Evolutionary conservation across 2,797 vertebrate genomes (phyloP).

Genomic region (Enteromius radiatus): DNA sequence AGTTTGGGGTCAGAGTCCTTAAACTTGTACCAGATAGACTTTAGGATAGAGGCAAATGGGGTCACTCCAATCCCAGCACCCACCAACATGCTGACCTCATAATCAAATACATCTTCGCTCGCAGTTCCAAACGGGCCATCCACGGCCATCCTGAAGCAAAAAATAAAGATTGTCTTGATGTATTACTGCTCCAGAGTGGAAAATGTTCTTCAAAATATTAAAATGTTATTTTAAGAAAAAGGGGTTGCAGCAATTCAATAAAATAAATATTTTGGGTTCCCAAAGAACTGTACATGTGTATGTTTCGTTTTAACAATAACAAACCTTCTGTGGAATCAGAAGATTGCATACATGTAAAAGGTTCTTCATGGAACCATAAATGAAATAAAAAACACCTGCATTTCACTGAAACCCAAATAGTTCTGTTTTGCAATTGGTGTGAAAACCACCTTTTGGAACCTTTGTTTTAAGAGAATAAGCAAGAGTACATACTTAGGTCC

Average conservation of each 20-base stretch:
- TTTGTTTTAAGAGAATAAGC: not conserved
- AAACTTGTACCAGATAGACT: slow-evolving; percentile 95
- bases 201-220: not conserved
- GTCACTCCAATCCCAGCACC: slow-evolving; percentile 92
- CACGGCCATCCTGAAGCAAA: slow-evolving; percentile 81
- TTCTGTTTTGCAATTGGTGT: not conserved
- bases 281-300: not conserved
- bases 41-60: slow-evolving; percentile 93
- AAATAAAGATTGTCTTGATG: not conserved
- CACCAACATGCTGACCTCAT: slow-evolving; percentile 90
- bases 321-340: not conserved
- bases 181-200: not conserved
- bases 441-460: not conserved
- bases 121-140: slow-evolving; percentile 93
- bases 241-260: not conserved
- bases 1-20: slow-evolving; percentile 83
- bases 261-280: not conserved
- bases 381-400: not conserved
- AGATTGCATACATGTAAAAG: not conserved
- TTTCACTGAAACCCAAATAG: not conserved
- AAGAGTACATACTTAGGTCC: slow-evolving; percentile 79
- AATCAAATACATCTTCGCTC: slow-evolving; percentile 92
- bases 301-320: not conserved
- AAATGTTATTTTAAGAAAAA: not conserved
- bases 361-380: not conserved